phyloP scores from a whole-genome alignment of 1,140 invertebrate genomes.

The Liolophura sinensis region DNA sequence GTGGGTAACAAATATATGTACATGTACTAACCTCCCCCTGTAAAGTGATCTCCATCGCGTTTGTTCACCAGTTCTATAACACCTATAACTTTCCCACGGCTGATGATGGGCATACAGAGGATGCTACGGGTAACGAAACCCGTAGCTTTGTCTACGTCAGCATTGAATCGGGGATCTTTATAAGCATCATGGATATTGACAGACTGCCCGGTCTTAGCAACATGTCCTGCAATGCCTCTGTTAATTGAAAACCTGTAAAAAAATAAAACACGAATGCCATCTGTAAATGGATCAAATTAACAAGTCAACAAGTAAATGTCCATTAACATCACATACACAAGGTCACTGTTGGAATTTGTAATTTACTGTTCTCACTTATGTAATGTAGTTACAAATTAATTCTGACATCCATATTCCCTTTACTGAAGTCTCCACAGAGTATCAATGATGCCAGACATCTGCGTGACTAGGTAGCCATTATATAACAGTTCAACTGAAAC shows the following conservation, averaged over 20 bases:
- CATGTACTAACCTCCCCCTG: conserved; percentile 13
- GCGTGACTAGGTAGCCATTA: too few species aligned
- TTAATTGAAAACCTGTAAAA: conserved; percentile 80
- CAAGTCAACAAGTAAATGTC: too few species aligned
- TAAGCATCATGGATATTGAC: conserved; percentile 83
- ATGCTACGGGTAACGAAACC: conserved; percentile 71
- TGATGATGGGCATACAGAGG: conserved; percentile 43
- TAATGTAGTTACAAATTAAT: neutral
- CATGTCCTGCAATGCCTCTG: conserved; percentile 91
- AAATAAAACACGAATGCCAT: neutral
- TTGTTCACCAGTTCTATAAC: conserved; percentile 44
- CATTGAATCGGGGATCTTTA: conserved; percentile 86
- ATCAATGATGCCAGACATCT: too few species aligned
- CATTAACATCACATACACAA: too few species aligned
- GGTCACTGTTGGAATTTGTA: too few species aligned
- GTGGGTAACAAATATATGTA: neutral
- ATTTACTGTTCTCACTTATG: neutral
- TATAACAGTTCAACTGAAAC: too few species aligned
- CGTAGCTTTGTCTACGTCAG: conserved; percentile 73
- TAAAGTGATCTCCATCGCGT: conserved; percentile 29
- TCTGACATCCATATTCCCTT: neutral
- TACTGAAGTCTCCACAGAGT: too few species aligned
- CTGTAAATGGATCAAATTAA: too few species aligned
- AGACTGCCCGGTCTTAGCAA: conserved; percentile 89
- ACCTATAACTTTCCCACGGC: conserved; percentile 34